Percentiles rank a stretch among this genome's conserved stretches.
phyloP scores from a whole-genome alignment of 2,888 invertebrate species.

The Microctonus aethiopoides region DNA sequence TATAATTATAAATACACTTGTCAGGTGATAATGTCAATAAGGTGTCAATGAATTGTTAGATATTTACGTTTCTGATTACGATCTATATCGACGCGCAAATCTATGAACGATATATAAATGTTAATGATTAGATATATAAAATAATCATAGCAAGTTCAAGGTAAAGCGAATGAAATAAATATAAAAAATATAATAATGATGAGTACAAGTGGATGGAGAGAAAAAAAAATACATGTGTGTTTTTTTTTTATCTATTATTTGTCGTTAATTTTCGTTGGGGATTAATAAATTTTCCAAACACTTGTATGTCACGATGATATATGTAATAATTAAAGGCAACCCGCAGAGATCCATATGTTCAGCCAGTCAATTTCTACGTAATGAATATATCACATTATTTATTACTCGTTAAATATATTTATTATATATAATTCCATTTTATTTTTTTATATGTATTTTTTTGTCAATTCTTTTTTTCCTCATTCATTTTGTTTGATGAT shows the following conservation, averaged over 20 bases:
- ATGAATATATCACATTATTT: background rate
- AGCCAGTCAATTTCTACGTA: conserved; percentile 31
- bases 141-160: conserved; percentile 18
- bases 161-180: background rate
- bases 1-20: no score
- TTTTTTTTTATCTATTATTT: background rate
- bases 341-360: conserved; percentile 53
- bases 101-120: conserved; percentile 6
- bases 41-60: background rate
- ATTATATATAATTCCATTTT: background rate
- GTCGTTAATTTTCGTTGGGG: background rate
- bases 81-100: conserved; percentile 16
- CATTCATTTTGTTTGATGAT: background rate
- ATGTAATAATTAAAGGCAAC: conserved; percentile 30
- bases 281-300: background rate
- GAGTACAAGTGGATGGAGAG: background rate
- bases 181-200: background rate
- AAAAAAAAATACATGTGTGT: background rate
- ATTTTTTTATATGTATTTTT: conserved; percentile 8
- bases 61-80: background rate
- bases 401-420: background rate
- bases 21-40: background rate
- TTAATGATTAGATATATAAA: conserved; percentile 21
- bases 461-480: background rate
- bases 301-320: background rate